These are phyloP conservation scores for Dynastes grantii DNA, from an alignment of 2,888 invertebrate species.

Conservation along the genomic window DNA sequence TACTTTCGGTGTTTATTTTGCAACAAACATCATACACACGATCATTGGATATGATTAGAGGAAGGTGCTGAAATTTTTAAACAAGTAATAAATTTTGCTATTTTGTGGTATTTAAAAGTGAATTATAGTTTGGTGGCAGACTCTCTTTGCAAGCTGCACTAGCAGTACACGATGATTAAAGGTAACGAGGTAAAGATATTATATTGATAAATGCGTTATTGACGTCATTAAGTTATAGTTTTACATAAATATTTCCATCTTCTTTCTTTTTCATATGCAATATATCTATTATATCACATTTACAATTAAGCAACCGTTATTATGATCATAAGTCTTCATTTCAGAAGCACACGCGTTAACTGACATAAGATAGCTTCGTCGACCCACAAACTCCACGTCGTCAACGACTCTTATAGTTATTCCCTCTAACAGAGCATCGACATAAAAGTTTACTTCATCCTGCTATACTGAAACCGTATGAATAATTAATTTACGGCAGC, in stretches of 20 bases:
- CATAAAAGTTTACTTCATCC: neutral
- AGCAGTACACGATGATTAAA: too few relatives aligned
- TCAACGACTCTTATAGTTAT: neutral
- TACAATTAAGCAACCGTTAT: slow-evolving; percentile 11
- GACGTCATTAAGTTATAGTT: neutral
- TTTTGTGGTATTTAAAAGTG: too few relatives aligned
- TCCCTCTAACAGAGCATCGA: neutral
- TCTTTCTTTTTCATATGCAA: slow-evolving; percentile 23
- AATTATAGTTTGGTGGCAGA: too few relatives aligned
- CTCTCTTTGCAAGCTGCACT: too few relatives aligned
- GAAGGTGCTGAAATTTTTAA: too few relatives aligned
- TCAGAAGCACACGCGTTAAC: neutral
- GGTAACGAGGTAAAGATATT: too few relatives aligned
- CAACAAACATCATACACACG: too few relatives aligned
- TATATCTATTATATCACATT: slow-evolving; percentile 11
- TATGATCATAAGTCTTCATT: slow-evolving; percentile 15
- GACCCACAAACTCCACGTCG: slow-evolving; percentile 31
- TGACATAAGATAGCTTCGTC: slow-evolving; percentile 11
- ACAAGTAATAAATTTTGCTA: too few relatives aligned
- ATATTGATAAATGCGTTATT: too few relatives aligned
- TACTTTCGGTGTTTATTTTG: too few relatives aligned
- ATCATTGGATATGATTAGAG: too few relatives aligned
- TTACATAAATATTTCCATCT: slow-evolving; percentile 10
- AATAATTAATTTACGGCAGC: slow-evolving; percentile 38
- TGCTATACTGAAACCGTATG: slow-evolving; percentile 18